These are phyloP conservation scores for Eriosoma lanigerum DNA, from an alignment of 1,140 invertebrate genomes.

Conservation along the genomic window DNA sequence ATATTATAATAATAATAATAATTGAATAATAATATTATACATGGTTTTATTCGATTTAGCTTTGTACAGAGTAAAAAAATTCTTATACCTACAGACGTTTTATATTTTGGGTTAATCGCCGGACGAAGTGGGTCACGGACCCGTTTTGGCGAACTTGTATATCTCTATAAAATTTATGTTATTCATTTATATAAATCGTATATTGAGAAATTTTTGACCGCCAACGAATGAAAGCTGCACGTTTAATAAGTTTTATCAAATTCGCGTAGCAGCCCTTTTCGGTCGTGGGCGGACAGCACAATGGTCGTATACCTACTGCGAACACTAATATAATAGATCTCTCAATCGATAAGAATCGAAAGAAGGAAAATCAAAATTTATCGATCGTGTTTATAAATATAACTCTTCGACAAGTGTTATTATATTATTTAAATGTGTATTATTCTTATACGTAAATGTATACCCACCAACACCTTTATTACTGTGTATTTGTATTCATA, in stretches of 20 bases:
- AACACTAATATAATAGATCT: not conserved
- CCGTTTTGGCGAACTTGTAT: not conserved
- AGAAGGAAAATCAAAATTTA: not conserved
- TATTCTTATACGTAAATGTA: not conserved
- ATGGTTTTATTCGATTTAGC: slow-evolving; percentile 4
- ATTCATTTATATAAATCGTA: not conserved
- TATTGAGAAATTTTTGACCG: slow-evolving; percentile 7
- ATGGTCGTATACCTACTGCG: not conserved
- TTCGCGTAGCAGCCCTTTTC: not conserved
- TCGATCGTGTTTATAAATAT: not conserved
- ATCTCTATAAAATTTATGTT: not conserved
- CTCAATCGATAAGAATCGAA: slow-evolving; percentile 24
- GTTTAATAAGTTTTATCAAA: slow-evolving; percentile 7
- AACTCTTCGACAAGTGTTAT: slow-evolving; percentile 16
- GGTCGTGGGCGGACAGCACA: slow-evolving; percentile 31
- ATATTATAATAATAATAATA: no score
- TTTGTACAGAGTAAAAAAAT: not conserved
- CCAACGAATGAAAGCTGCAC: slow-evolving; percentile 20
- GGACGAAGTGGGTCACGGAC: slow-evolving; percentile 28
- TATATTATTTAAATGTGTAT: not conserved
- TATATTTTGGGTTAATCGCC: not conserved
- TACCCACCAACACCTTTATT: not conserved
- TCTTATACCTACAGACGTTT: not conserved
- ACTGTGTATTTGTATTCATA: no score
- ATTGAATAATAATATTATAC: not conserved